Conservation (phyloP, 2,888 invertebrate genomes). For the Unio delphinus region DNA sequence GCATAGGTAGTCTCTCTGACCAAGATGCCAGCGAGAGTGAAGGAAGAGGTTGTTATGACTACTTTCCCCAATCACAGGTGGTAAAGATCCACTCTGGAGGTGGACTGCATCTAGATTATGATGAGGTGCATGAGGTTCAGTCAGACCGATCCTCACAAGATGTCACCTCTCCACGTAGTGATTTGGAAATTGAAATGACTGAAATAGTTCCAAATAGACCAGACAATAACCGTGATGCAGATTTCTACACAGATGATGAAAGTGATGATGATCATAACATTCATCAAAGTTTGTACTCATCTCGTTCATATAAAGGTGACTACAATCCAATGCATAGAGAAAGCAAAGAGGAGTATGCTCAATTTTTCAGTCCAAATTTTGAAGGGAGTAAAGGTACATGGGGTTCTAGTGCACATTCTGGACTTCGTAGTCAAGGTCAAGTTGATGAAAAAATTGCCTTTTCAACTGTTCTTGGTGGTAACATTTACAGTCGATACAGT, state of each 20-base stretch:
- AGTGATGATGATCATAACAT: slow-evolving; percentile 37
- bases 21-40: slow-evolving; percentile 41
- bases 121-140: slow-evolving; percentile 51
- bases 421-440: slow-evolving; percentile 26
- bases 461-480: slow-evolving; percentile 22
- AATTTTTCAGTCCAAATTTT: slow-evolving; percentile 13
- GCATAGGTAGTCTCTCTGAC: slow-evolving; percentile 40
- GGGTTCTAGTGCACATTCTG: slow-evolving; percentile 20
- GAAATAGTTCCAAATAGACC: slow-evolving; percentile 17
- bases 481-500: slow-evolving; percentile 26
- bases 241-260: slow-evolving; percentile 45
- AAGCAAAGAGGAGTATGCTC: slow-evolving; percentile 18
- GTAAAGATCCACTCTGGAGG: slow-evolving; percentile 28
- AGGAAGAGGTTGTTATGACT: slow-evolving; percentile 45
- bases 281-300: slow-evolving; percentile 7
- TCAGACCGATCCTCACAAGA: slow-evolving; percentile 48
- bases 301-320: slow-evolving; percentile 1
- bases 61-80: slow-evolving; percentile 33
- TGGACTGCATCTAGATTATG: slow-evolving; percentile 40
- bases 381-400: slow-evolving; percentile 18
- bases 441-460: slow-evolving; percentile 42
- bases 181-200: slow-evolving; percentile 43
- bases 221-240: slow-evolving; percentile 25
- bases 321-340: slow-evolving; percentile 20
- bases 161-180: slow-evolving; percentile 56